phyloP scores from a whole-genome alignment of 2,888 invertebrate species.

The Lamellibrachia columna region DNA sequence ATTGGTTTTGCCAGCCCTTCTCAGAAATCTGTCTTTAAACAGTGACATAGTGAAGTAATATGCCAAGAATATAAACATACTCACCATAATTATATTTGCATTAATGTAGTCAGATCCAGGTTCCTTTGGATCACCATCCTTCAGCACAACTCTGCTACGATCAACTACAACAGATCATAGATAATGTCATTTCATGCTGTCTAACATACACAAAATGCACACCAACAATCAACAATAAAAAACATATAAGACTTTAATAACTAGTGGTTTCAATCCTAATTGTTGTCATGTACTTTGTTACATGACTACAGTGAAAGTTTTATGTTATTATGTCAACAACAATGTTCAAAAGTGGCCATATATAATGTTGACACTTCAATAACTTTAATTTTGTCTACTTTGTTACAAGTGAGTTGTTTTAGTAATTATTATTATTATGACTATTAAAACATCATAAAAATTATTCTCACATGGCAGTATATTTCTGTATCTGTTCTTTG shows the following conservation, averaged over 20 bases:
- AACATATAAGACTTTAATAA: too few species aligned
- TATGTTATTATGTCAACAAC: background rate
- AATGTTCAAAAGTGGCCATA: background rate
- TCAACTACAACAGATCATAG: slow-evolving; percentile 66
- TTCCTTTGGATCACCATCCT: slow-evolving; percentile 74
- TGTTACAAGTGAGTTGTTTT: too few species aligned
- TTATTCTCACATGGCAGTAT: slow-evolving; percentile 84
- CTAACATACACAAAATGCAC: background rate
- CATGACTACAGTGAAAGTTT: too few species aligned
- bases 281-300: too few species aligned
- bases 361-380: background rate
- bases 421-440: background rate
- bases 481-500: slow-evolving; percentile 98
- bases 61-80: slow-evolving; percentile 27
- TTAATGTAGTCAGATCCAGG: slow-evolving; percentile 94
- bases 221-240: too few species aligned
- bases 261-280: background rate
- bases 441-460: background rate
- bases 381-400: background rate
- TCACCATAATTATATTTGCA: slow-evolving; percentile 86
- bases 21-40: too few species aligned
- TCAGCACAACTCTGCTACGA: slow-evolving; percentile 91
- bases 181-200: background rate
- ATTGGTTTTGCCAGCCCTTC: too few species aligned
- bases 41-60: background rate